Evolutionary conservation across 2,797 vertebrate genomes (phyloP), one percentile per base, ranked within the genome.

Genomic region (Chelidonichthys spinosus): DNA sequence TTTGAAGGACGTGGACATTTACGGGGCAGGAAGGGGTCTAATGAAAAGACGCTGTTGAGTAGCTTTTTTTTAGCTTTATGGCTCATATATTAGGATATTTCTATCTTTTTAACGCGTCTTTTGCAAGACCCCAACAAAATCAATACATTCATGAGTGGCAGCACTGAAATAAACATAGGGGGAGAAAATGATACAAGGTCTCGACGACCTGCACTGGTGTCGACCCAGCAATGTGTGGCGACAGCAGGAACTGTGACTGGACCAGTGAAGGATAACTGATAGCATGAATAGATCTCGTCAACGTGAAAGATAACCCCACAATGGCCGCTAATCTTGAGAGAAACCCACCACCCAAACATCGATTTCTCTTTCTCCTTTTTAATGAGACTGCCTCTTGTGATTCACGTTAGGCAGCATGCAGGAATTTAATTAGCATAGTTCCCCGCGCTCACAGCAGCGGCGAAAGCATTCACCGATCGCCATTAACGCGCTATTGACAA

Each of bases 321-420:
- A 69, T 7, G 69, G 62, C 70, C 13, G 78, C 86, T 88, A 79
- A 93, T 91, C 90, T 89, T 87, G 50, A 60, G 73, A 79, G 83
- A 82, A 89, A 78, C 52, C 18, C 59, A 56, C 68, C 73, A 3
- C 69, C 84, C 67, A 47, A 85, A 81, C 85, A 93, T 92, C 69
- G 89, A 94, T 94, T 93, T 85, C 78, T 89, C 84, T 87, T 85
- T 75, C 85, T 84, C 46, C 56, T 32, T 54, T 78, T 79, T 93
- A 92, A 93, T 92, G 89, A 92, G 85, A 70, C 85, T 90, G 92
- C 88, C 93, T 90, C 81, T 79, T 76, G 76, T 87, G 89, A 94
- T 91, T 92, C 91, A 92, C 92, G 89, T 83, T 77, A 70, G 76
- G 65, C 71, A 63, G 64, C 72, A 79, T 72, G 81, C 65, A 67